Conservation (phyloP, 2,797 vertebrate genomes). For the Sebastes taczanowskii region DNA sequence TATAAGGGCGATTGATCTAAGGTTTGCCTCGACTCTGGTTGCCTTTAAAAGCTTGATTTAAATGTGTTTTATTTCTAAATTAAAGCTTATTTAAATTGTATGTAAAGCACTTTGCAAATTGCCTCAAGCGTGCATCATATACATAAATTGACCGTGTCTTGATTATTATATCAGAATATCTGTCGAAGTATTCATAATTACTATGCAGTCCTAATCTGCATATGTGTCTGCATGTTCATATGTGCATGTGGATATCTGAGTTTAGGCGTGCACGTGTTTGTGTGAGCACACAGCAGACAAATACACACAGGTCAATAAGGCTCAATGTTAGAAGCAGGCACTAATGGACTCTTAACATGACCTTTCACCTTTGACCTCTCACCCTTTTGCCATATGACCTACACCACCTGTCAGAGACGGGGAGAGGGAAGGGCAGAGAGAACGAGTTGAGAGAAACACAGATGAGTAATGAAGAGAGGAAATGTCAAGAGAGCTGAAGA, state of each 20-base stretch:
- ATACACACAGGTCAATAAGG: constrained; percentile 64
- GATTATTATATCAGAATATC: neutral
- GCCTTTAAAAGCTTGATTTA: neutral
- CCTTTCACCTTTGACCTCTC: constrained; percentile 62
- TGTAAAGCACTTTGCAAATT: neutral
- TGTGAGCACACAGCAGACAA: constrained; percentile 45
- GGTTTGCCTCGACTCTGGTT: fast-evolving
- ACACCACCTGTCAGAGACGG: constrained; percentile 59
- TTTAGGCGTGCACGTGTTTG: constrained; percentile 1
- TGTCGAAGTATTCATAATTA: neutral
- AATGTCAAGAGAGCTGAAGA: neutral
- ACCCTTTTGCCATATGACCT: constrained; percentile 49
- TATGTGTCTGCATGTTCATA: neutral
- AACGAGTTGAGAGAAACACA: neutral
- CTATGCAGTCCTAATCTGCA: neutral
- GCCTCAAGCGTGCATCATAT: neutral
- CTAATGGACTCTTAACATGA: constrained; percentile 74
- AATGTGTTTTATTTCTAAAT: neutral
- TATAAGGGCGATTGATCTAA: neutral
- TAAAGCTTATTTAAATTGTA: neutral
- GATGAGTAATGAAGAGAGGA: neutral
- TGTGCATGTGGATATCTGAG: neutral
- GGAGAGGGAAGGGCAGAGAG: neutral
- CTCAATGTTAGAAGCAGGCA: constrained; percentile 42
- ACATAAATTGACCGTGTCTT: neutral